phyloP scores from a whole-genome alignment of 2,888 invertebrate species.

The Drosophila lutescens region DNA sequence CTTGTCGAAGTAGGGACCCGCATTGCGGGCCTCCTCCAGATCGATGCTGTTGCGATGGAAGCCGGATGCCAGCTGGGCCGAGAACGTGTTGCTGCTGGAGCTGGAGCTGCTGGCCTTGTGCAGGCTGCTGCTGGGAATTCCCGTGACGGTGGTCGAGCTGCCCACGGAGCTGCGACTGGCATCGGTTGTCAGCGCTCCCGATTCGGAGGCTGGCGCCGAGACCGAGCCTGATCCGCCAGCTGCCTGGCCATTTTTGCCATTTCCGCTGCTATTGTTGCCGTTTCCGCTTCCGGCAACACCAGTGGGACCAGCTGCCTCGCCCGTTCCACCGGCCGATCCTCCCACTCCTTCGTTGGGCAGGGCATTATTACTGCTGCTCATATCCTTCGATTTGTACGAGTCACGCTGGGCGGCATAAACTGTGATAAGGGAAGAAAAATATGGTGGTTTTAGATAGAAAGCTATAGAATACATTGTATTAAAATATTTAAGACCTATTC shows the following conservation, averaged over 20 bases:
- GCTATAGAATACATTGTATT: too few species aligned
- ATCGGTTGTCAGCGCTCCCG: conserved; percentile 60
- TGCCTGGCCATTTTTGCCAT: conserved; percentile 61
- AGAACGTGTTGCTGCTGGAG: conserved; percentile 49
- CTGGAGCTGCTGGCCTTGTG: conserved; percentile 59
- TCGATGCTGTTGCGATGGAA: conserved; percentile 82
- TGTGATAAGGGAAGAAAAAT: conserved; percentile 52
- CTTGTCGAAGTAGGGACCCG: conserved; percentile 91
- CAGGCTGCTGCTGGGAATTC: conserved; percentile 64
- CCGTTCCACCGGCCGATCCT: conserved; percentile 24
- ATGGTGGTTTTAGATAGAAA: not conserved
- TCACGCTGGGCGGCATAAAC: conserved; percentile 83
- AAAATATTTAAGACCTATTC: too few species aligned
- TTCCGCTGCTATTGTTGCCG: conserved; percentile 58
- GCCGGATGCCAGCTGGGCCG: conserved; percentile 57
- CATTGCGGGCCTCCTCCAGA: conserved; percentile 85
- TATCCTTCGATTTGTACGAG: conserved; percentile 82
- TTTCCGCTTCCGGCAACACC: conserved; percentile 65
- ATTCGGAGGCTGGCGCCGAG: not conserved
- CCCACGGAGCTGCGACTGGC: conserved; percentile 45
- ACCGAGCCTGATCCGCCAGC: conserved; percentile 29
- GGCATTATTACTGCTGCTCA: conserved; percentile 77
- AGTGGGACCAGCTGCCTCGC: conserved; percentile 40
- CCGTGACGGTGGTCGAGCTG: conserved; percentile 49
- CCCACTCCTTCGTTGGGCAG: conserved; percentile 64